Percentiles rank a stretch among this genome's conserved stretches.
Evolutionary conservation across 2,113 vertebrate species (phyloP).

Genomic region (Ptyas mucosa): DNA sequence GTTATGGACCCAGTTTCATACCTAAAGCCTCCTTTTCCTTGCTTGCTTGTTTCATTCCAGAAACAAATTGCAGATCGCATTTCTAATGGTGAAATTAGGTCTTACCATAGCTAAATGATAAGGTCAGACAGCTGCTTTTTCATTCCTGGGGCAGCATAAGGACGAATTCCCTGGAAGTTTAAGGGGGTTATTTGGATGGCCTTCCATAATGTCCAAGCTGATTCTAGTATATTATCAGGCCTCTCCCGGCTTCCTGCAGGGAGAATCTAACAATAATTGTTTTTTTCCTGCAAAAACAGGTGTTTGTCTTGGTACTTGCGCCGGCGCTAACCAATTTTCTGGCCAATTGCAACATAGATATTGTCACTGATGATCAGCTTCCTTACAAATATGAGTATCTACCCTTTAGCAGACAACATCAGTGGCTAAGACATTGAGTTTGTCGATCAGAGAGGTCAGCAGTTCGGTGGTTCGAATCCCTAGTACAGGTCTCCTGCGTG

Average conservation of each 20-base stretch:
- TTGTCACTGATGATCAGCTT: not conserved
- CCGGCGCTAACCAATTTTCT: not conserved
- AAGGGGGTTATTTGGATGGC: not conserved
- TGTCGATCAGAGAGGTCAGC: too few relatives aligned
- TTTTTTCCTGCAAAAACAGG: not conserved
- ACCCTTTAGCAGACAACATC: not conserved
- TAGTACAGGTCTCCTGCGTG: too few relatives aligned
- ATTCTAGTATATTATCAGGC: not conserved
- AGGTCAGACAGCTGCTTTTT: not conserved
- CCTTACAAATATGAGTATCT: not conserved
- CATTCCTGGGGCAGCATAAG: not conserved
- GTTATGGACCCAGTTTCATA: not conserved
- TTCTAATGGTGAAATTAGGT: not conserved
- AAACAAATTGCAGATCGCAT: not conserved
- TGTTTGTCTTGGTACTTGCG: not conserved
- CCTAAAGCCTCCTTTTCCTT: not conserved
- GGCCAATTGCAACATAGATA: not conserved
- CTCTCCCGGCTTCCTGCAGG: not conserved
- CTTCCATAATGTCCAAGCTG: not conserved
- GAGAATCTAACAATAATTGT: not conserved
- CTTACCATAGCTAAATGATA: not conserved
- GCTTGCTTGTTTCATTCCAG: not conserved
- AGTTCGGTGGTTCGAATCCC: too few relatives aligned
- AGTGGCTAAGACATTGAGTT: too few relatives aligned
- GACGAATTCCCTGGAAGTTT: not conserved